Base-by-base conservation (phyloP, 2,113 vertebrate species). In the Poeciliopsis prolifica region DNA sequence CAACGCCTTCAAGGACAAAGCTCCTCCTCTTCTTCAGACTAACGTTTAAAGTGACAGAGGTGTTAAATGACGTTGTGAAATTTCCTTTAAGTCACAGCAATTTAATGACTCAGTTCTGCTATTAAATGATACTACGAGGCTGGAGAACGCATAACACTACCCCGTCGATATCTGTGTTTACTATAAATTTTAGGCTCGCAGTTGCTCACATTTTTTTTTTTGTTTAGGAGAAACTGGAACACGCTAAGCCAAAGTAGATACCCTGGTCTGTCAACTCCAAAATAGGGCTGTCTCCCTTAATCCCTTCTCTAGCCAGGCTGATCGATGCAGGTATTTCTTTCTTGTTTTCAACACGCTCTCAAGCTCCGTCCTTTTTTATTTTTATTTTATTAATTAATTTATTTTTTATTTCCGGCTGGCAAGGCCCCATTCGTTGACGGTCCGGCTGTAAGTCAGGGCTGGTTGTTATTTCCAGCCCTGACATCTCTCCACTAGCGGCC, bases 261-360 rank as follows among this genome's bases (percentile, higher is more conserved):
- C 77, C 74, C 67, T 65, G 75, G 42, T 83, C 83, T 84, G 85
- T 90, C 86, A 84, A 75, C 80, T 86, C 67, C 83, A 72, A 89
- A 90, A 90, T 87, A 82, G 83, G 75, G 74, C 78, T 80, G 88
- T 90, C 86, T 86, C 73, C 81, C 67, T 69, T 86, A 86, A 89
- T 88, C 67, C 86, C 70, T 62, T 70, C n/a, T 44, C 72, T 62
- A 48, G n/a, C 68, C 64, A 9, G 74, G 60, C 72, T 86, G 91
- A 93, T 87, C 75, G 83, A 92, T 91, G 81, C 86, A 73, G 78
- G 86, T 81, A 80, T 91, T 85, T 87, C 85, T 86, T 75, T 88
- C 72, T 75, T 72, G 79, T 74, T 90, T 88, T 83, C 84, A 86
- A 72, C 83, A 78, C 54, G 61, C 78, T 81, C 83, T 71, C 11